Base-by-base conservation (phyloP, 2,888 invertebrate genomes). In the Ornithoptera alexandrae region DNA sequence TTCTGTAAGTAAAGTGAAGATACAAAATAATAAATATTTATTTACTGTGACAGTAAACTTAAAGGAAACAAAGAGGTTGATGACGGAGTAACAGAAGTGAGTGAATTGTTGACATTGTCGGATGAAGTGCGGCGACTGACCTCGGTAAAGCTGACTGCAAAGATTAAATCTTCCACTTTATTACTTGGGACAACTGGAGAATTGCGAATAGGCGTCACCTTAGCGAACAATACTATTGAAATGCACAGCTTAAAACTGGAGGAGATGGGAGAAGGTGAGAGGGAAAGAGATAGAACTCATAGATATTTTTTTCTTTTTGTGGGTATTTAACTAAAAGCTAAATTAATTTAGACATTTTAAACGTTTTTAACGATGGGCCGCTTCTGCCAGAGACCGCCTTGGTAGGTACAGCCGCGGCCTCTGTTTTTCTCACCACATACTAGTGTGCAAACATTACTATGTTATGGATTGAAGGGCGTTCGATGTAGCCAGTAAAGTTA, bases 161-260 rank as follows among this genome's bases (percentile, higher is more conserved):
- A 95, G 87, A 89, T 95, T 53, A 97, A 97, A 84, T 95, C 95
- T 0, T 87, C 95, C 0, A 94, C 96, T 76, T 81, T 97, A 3
- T 85, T 96, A 46, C 84, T 96, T 69, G 97, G 97, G 2, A 94
- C 94, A 67, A 95, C 94, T 8, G 94, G 94, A 3, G 96, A 96
- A 82, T 82, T 97, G 6, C 93, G 97, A 75, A 88, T 96, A 7
- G 93, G 94, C 1, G 92, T 94, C 4, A 93, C 94, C 30, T 84
- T 97, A 50, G 93, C 94, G 12, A 96, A 97, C 79, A 98, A 98
- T 81, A 94, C 94, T 1, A 89, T 98, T 10, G 95, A 96, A 74
- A 83, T 97, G 69, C 95, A 96, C 82, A 94, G 95, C 66, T 81
- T 94, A 72, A 87, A 86, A 69, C 77, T 93, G 56, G 84, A 77